Evolutionary conservation across 2,113 vertebrate species (phyloP), one percentile per base, ranked within the genome.

Genomic region (Oplegnathus fasciatus): DNA sequence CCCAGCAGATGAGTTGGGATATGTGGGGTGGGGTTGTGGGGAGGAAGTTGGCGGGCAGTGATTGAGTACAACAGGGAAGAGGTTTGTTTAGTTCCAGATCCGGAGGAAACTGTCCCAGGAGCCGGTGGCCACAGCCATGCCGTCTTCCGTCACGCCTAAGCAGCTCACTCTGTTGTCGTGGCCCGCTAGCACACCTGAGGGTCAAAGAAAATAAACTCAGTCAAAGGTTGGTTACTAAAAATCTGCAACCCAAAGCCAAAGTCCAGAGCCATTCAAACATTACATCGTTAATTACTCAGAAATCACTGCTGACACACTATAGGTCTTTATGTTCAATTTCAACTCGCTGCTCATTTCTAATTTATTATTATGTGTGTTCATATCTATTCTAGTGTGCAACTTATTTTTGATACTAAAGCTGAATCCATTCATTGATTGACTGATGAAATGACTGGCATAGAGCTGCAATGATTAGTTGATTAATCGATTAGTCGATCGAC

Each of bases 101-200:
- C 98, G 96, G 88, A 99, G 98, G 95, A 99, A 99, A 97, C 98
- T 99, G 96, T 99, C 98, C 98, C 98, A 99, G 94, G 98, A 99
- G 87, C 98, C 98, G 65, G 98, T 99, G 93, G 97, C 98, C 93
- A 99, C 97, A 75, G 98, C 98, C 98, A 99, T 98, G 92, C 98
- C 98, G 0, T 99, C 98, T 55, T 98, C 96, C 8, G 97, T 98
- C 54, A 99, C 97, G 22, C 98, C 98, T 96, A 99, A 96, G 94
- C 98, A 99, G 96, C 98, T 99, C 87, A 99, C 98, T 80, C 98
- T 96, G 96, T 99, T 99, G 95, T 99, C 98, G 55, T 99, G 98
- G 88, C 98, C 98, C 30, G 98, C 97, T 42, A 99, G 95, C 75
- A 99, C 97, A 90, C 98, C 98, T 99, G 91, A 82, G 90, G 84